A percentile compares a stretch with the other conserved stretches of the same genome.
phyloP scores from a whole-genome alignment of 2,888 invertebrate genomes.

The Folsomia candida region DNA sequence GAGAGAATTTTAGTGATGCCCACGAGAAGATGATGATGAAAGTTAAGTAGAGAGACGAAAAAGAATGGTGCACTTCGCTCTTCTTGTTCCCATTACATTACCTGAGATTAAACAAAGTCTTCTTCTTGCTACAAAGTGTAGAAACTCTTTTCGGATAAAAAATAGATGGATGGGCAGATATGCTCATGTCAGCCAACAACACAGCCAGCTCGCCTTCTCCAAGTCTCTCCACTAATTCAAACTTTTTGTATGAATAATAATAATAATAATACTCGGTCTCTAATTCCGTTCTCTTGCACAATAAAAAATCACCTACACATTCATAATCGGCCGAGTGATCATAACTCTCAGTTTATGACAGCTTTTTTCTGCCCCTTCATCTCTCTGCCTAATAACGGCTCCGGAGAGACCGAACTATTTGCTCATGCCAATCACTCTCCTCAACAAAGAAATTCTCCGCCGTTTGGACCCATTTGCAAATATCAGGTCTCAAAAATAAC shows the following conservation, averaged over 20 bases:
- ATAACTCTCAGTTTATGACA: conserved; percentile 45
- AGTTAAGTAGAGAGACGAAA: no score
- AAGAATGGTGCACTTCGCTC: neutral
- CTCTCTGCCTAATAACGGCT: conserved; percentile 22
- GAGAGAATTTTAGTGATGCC: neutral
- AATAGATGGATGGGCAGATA: conserved; percentile 20
- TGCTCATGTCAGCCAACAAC: conserved; percentile 7
- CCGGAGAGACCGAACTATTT: conserved; percentile 25
- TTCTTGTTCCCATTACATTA: conserved; percentile 12
- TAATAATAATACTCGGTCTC: conserved; percentile 14
- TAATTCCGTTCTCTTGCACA: conserved; percentile 4
- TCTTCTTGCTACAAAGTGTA: conserved; percentile 8
- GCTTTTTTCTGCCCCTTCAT: conserved; percentile 34
- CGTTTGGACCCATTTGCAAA: neutral
- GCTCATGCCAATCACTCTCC: conserved; percentile 33
- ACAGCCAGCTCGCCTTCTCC: neutral
- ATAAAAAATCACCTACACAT: conserved; percentile 29
- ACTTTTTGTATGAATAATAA: conserved; percentile 15
- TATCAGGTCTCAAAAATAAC: neutral
- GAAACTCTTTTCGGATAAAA: conserved; percentile 14
- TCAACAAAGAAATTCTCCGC: neutral
- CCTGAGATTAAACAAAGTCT: conserved; percentile 7
- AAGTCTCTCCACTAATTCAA: conserved; percentile 13
- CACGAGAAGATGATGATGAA: neutral
- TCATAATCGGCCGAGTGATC: conserved; percentile 46